These are phyloP conservation scores for Ridgeia piscesae DNA, from an alignment of 1,140 invertebrate species.

Conservation along the genomic window DNA sequence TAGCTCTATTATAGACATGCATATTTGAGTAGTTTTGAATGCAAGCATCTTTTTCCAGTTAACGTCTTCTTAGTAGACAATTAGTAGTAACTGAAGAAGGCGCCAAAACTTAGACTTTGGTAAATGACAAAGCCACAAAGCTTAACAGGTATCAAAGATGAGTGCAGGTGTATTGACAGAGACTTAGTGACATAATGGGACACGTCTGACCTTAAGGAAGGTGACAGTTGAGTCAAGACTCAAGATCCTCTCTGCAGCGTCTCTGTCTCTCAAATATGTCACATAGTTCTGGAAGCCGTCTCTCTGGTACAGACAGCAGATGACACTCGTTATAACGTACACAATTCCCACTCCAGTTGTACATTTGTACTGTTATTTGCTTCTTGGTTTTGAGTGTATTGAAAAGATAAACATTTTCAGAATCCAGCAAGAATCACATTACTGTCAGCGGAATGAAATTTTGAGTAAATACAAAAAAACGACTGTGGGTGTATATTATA, in stretches of 20 bases:
- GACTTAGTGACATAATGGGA: background rate
- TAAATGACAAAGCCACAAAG: background rate
- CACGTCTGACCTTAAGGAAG: slow-evolving; percentile 38
- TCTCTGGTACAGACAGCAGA: slow-evolving; percentile 34
- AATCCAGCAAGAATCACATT: background rate
- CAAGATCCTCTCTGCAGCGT: slow-evolving; percentile 34
- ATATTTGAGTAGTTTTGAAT: background rate
- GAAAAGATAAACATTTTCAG: too few species aligned
- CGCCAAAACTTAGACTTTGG: background rate
- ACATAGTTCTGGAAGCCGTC: slow-evolving; percentile 44
- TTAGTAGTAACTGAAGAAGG: background rate
- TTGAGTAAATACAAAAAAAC: too few species aligned
- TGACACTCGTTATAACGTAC: background rate
- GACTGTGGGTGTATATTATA: too few species aligned
- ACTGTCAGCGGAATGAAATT: background rate
- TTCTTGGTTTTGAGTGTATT: too few species aligned
- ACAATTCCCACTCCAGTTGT: background rate
- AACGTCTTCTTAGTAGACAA: background rate
- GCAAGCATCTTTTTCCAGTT: background rate
- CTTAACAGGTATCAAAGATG: background rate
- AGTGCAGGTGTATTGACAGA: background rate
- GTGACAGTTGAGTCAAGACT: slow-evolving; percentile 37
- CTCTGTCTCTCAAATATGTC: slow-evolving; percentile 35
- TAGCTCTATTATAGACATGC: background rate
- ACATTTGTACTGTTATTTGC: background rate